Base-by-base conservation (phyloP, 2,888 invertebrate genomes). In the Macrophya alboannulata region DNA sequence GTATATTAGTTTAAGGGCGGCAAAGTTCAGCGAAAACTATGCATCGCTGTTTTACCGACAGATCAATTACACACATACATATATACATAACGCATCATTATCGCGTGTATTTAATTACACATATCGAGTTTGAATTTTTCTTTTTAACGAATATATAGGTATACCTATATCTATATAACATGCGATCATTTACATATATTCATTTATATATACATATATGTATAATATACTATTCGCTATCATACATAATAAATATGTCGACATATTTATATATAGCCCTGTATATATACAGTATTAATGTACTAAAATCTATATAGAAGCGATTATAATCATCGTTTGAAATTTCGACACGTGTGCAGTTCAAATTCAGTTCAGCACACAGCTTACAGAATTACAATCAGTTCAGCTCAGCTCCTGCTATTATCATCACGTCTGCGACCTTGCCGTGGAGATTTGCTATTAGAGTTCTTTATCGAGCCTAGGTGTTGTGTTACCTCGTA, bases 401-500 rank as follows among this genome's bases (percentile, higher is more conserved):
- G n/a, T 8, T n/a, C 17, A 51, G 55, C 55, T 55, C 55, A 55
- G 55, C 43, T 74, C 45, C 45, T 9, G 21, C 15, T 37, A 25
- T 62, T 15, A 25, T 62, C 62, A 25, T 25, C 62, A 62, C 25
- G 62, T 21, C 62, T 25, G 62, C 87, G 92, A 92, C 92, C 92
- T 92, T 92, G 92, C 85, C 90, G 88, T 89, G 90, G 71, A 89
- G 88, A 90, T 90, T 88, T 86, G 87, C 88, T 89, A 90, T 90
- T 89, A 88, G 37, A 87, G 86, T 88, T 89, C 88, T 89, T 89
- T 88, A 88, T 88, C 88, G 88, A 87, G 87, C 87, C 86, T 84
- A 86, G 87, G 87, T 92, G 92, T 92, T 92, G 92, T 92, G 92
- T 85, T 89, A 89, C 87, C 86, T 85, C 88, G 93, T 93, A 91